phyloP scores from a whole-genome alignment of 2,113 vertebrate genomes.

The Psilopsiagon aymara region DNA sequence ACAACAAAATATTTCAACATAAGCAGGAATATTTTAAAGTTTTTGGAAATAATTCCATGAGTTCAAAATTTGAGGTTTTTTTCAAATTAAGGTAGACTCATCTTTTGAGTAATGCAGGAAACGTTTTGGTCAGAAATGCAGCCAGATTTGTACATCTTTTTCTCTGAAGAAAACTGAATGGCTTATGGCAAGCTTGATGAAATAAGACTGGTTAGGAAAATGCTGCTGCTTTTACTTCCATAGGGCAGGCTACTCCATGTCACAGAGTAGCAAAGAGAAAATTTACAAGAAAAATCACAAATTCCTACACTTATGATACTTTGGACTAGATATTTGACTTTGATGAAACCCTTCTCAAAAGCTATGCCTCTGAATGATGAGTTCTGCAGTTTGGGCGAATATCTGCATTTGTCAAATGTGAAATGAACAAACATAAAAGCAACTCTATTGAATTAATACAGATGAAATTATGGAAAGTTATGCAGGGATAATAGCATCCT shows the following conservation, averaged over 20 bases:
- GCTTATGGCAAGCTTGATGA: background rate
- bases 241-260: background rate
- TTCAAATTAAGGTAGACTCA: background rate
- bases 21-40: background rate
- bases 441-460: slow-evolving; percentile 15
- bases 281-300: background rate
- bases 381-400: background rate
- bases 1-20: background rate
- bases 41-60: background rate
- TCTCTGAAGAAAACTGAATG: background rate
- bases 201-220: background rate
- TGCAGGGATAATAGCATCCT: background rate
- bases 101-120: background rate
- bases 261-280: background rate
- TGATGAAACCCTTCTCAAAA: slow-evolving; percentile 30
- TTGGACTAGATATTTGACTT: background rate
- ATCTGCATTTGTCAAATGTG: slow-evolving; percentile 22
- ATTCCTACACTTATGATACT: background rate
- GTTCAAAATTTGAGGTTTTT: background rate
- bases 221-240: background rate
- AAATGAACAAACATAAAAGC: slow-evolving; percentile 20
- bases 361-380: slow-evolving; percentile 23
- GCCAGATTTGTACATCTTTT: background rate
- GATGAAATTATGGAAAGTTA: background rate
- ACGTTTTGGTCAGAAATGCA: background rate